Percentiles rank a stretch among this genome's conserved stretches.
These are phyloP conservation scores for Acanthaster planci DNA, from an alignment of 35 echinoderm and acorn worm species.

Conservation along the genomic window DNA sequence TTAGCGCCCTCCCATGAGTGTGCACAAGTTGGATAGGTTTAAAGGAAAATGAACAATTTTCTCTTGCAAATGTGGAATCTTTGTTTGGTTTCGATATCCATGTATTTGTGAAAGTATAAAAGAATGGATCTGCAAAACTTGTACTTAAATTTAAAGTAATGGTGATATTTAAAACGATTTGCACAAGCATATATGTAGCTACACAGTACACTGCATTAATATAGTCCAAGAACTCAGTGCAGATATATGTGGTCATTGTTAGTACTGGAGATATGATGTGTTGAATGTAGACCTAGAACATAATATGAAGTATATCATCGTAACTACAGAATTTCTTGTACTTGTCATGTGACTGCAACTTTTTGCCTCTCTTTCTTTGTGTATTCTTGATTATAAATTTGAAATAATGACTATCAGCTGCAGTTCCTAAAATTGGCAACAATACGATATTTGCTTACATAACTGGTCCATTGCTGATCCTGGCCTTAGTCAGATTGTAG, in stretches of 20 bases:
- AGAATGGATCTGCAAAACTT: no score
- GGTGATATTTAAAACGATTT: background rate
- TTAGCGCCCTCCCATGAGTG: no score
- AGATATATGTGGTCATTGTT: background rate
- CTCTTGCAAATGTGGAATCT: no score
- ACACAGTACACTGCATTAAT: background rate
- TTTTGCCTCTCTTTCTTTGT: slow-evolving; percentile 21
- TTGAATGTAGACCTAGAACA: slow-evolving; percentile 1
- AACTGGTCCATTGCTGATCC: background rate
- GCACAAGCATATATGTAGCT: slow-evolving; percentile 22
- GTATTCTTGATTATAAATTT: slow-evolving; percentile 9
- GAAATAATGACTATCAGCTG: background rate
- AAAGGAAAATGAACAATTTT: no score
- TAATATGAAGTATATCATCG: background rate
- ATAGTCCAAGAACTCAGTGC: no score
- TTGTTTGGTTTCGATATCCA: no score
- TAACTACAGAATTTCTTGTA: background rate
- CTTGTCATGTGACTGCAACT: slow-evolving; percentile 6
- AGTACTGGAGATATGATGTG: background rate
- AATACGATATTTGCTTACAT: background rate
- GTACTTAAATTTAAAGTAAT: no score
- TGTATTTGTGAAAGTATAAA: no score
- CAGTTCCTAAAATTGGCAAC: background rate
- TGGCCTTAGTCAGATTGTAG: background rate
- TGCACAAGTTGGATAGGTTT: no score